These are phyloP conservation scores for Campoletis sonorensis DNA, from an alignment of 1,140 invertebrate species.

Conservation along the genomic window DNA sequence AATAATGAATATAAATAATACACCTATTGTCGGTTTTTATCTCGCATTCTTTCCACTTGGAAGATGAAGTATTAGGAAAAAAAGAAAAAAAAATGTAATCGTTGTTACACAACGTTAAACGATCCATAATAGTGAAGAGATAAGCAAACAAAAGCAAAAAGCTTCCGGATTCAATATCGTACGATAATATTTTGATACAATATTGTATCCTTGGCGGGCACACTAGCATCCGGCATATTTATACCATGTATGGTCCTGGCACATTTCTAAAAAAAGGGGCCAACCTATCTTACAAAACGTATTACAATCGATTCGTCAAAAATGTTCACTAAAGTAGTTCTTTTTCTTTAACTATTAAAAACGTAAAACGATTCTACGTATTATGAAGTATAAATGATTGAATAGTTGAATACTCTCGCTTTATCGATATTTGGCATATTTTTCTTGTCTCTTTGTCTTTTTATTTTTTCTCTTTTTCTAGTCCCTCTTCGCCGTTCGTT, in stretches of 20 bases:
- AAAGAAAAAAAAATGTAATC: background rate
- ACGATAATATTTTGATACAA: background rate
- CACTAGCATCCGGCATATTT: slow-evolving; percentile 6
- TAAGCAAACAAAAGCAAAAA: background rate
- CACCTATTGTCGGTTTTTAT: background rate
- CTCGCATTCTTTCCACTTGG: background rate
- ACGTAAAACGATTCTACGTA: background rate
- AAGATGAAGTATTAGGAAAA: background rate
- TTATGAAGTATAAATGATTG: background rate
- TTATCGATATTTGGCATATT: slow-evolving; percentile 21
- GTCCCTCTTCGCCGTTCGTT: background rate
- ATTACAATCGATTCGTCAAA: slow-evolving; percentile 12
- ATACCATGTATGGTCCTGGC: slow-evolving; percentile 20
- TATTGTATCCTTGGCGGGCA: background rate
- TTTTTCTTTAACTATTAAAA: background rate
- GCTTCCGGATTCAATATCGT: background rate
- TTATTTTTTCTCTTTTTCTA: background rate
- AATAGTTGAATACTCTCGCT: slow-evolving; percentile 8
- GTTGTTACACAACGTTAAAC: too few relatives aligned
- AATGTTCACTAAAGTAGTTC: background rate
- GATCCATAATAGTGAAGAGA: background rate
- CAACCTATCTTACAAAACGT: slow-evolving; percentile 8
- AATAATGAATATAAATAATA: slow-evolving; percentile 10
- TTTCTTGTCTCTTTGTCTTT: slow-evolving; percentile 8
- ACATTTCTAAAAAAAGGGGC: slow-evolving; percentile 19